phyloP scores from a whole-genome alignment of 2,888 invertebrate genomes.

The Drosophila fulvimacula region DNA sequence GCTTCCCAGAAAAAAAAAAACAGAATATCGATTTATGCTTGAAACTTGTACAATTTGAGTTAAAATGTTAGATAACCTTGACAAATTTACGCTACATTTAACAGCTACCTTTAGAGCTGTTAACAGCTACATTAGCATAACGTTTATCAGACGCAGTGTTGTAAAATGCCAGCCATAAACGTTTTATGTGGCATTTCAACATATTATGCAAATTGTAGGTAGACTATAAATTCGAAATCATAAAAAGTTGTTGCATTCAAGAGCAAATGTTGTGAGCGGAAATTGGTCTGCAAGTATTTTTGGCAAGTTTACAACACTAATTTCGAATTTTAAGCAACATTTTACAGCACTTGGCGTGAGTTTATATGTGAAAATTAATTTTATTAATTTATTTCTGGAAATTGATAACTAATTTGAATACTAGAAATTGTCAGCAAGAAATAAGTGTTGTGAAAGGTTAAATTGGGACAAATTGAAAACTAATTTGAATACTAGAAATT shows the following conservation, averaged over 20 bases:
- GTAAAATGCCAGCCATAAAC: slow-evolving; percentile 11
- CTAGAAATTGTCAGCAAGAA: too few relatives aligned
- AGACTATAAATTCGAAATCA: not conserved
- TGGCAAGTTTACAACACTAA: not conserved
- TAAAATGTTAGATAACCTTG: not conserved
- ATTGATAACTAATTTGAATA: too few relatives aligned
- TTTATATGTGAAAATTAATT: not conserved
- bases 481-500: too few relatives aligned
- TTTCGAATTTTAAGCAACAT: not conserved
- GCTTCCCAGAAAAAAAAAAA: not conserved
- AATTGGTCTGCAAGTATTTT: not conserved
- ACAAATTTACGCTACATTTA: slow-evolving; percentile 1
- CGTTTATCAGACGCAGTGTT: slow-evolving; percentile 13
- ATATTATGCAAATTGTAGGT: not conserved
- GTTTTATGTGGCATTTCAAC: not conserved
- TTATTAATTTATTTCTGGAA: too few relatives aligned
- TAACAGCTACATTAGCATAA: slow-evolving; percentile 6
- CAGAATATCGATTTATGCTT: not conserved
- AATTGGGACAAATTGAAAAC: too few relatives aligned
- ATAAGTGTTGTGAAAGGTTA: too few relatives aligned
- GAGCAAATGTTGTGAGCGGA: not conserved
- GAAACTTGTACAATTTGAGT: not conserved
- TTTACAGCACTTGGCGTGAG: too few relatives aligned
- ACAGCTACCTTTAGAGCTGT: not conserved
- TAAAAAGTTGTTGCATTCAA: not conserved